Conservation (phyloP, 2,888 invertebrate genomes). For the Urechis unicinctus region DNA sequence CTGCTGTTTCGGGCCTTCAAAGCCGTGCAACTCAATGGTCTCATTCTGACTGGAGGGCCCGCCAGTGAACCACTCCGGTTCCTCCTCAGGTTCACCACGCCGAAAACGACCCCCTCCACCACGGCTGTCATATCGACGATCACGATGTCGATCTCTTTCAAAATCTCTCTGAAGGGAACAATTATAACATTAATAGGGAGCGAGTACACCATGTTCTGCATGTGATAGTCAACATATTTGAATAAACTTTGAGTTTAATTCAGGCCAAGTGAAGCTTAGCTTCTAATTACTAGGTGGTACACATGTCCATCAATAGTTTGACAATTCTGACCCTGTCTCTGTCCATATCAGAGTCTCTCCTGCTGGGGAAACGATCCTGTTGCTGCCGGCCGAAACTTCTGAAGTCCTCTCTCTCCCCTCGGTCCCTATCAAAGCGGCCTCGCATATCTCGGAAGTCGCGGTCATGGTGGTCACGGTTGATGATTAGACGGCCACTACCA, state of each 20-base stretch:
- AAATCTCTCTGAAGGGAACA: slow-evolving; percentile 28
- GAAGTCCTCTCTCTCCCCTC: background rate
- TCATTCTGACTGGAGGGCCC: slow-evolving; percentile 87
- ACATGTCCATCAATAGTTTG: no score
- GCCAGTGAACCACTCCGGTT: slow-evolving; percentile 80
- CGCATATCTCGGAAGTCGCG: background rate
- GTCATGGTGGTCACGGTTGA: slow-evolving; percentile 50
- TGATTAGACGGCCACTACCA: slow-evolving; percentile 73
- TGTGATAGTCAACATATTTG: no score
- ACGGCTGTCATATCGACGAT: slow-evolving; percentile 11
- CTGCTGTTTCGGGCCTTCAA: slow-evolving; percentile 57
- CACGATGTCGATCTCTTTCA: slow-evolving; percentile 30
- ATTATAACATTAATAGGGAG: no score
- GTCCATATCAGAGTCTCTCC: no score
- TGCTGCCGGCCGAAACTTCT: no score
- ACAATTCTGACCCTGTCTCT: no score
- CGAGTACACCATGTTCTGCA: no score
- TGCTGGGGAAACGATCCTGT: no score
- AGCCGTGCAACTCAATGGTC: slow-evolving; percentile 87
- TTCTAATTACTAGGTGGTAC: no score
- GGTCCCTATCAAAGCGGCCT: background rate
- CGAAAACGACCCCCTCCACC: slow-evolving; percentile 1
- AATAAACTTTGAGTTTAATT: no score
- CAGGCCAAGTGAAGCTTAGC: no score
- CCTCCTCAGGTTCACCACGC: slow-evolving; percentile 57